Percentiles rank a stretch among this genome's conserved stretches.
Evolutionary conservation across 2,888 invertebrate species (phyloP).

Genomic region (Dryocosmus kuriphilus): DNA sequence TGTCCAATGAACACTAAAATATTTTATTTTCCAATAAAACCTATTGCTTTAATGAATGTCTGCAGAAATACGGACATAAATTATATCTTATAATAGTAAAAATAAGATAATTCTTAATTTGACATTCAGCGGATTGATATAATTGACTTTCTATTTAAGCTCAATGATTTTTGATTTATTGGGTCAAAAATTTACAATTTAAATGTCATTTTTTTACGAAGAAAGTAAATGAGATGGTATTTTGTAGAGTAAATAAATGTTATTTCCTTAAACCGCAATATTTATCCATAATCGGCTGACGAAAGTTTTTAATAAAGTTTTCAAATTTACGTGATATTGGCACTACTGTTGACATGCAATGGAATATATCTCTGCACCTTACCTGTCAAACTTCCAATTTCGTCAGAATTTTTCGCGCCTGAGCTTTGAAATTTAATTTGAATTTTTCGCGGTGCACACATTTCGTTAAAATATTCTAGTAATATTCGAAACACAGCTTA

Average conservation of each 20-base stretch:
- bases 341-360: conserved; percentile 17
- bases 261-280: conserved; percentile 14
- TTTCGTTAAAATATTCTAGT: conserved; percentile 27
- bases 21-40: no score
- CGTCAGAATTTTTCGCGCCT: conserved; percentile 40
- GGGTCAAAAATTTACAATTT: no score
- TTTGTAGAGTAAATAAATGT: conserved; percentile 13
- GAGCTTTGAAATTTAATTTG: conserved; percentile 49
- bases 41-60: no score
- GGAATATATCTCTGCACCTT: conserved; percentile 42
- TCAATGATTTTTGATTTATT: no score
- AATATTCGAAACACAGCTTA: conserved; percentile 22
- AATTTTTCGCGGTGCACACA: conserved; percentile 42
- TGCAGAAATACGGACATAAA: no score
- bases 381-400: conserved; percentile 34
- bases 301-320: conserved; percentile 36
- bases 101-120: no score
- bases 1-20: no score
- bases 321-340: conserved; percentile 29
- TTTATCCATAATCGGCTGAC: conserved; percentile 25
- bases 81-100: no score
- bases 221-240: neutral
- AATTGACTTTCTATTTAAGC: neutral
- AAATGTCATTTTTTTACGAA: neutral
- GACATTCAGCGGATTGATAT: no score